Evolutionary conservation across 2,888 invertebrate species (phyloP).

Genomic region (Catocala nupta): DNA sequence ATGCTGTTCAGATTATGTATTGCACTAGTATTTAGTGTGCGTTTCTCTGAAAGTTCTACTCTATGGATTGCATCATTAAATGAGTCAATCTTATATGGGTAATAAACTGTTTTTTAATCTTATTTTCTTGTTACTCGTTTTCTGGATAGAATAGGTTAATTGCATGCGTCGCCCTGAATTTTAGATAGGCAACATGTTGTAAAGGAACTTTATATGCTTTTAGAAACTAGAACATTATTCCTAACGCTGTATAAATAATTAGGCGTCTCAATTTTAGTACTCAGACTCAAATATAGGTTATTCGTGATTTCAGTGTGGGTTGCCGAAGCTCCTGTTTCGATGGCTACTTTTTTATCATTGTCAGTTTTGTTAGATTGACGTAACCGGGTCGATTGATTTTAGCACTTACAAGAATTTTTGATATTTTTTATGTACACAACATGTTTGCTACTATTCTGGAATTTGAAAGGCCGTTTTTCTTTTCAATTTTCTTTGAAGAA

Average conservation of each 20-base stretch:
- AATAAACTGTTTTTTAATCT: too few species aligned
- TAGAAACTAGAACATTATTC: slow-evolving; percentile 23
- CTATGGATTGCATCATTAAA: too few species aligned
- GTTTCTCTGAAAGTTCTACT: too few species aligned
- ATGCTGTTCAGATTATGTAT: too few species aligned
- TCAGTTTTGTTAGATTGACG: background rate
- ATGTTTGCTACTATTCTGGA: too few species aligned
- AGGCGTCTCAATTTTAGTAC: slow-evolving; percentile 21
- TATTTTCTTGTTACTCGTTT: background rate
- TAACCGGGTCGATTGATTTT: background rate
- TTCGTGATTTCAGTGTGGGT: slow-evolving; percentile 10
- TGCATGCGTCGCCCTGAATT: slow-evolving; percentile 3
- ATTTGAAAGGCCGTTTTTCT: too few species aligned
- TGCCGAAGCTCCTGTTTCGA: background rate
- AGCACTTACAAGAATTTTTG: background rate
- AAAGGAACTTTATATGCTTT: slow-evolving; percentile 6
- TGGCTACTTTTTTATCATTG: slow-evolving; percentile 3
- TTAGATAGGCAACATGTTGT: background rate
- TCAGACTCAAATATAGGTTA: slow-evolving; percentile 9
- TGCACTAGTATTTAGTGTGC: too few species aligned
- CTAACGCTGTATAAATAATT: slow-evolving; percentile 34
- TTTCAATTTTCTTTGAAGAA: too few species aligned
- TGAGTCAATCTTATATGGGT: too few species aligned
- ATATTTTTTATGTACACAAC: too few species aligned
- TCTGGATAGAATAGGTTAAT: slow-evolving; percentile 4